Conservation (phyloP, 2,797 vertebrate species). For the Amniataba percoides region DNA sequence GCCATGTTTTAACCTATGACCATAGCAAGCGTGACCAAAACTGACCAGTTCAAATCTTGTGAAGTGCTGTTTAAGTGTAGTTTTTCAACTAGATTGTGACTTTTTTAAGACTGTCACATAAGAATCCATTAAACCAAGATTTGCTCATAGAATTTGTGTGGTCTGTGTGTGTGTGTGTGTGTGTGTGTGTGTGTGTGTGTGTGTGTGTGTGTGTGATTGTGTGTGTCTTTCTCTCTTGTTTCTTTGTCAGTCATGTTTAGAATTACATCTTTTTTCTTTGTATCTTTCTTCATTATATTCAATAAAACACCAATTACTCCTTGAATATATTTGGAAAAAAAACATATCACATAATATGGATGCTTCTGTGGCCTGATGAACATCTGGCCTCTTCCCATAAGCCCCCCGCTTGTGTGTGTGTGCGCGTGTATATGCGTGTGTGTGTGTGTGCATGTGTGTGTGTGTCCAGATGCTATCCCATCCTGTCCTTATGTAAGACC, state of each 20-base stretch:
- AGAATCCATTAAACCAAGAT: too few relatives aligned
- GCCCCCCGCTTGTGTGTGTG: not conserved
- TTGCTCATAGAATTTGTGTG: too few relatives aligned
- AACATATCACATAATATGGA: not conserved
- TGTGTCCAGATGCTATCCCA: constrained; percentile 5
- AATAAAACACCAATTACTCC: not conserved
- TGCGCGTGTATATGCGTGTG: not conserved
- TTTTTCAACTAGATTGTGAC: too few relatives aligned
- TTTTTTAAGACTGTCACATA: too few relatives aligned
- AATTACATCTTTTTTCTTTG: not conserved
- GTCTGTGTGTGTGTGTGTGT: too few relatives aligned
- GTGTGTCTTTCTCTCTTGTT: too few relatives aligned
- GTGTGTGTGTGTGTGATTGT: too few relatives aligned
- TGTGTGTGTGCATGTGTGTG: not conserved
- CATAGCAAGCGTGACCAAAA: not conserved
- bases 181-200: too few relatives aligned
- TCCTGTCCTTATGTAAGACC: constrained; percentile 27
- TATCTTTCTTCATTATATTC: not conserved
- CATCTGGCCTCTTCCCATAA: constrained; percentile 6
- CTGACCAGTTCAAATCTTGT: not conserved
- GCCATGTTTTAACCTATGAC: not conserved
- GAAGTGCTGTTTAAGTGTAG: not conserved
- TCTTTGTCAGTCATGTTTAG: too few relatives aligned
- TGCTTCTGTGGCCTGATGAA: not conserved
- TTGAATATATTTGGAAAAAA: not conserved